Conservation (phyloP, 53 echinoderm and acorn worm species). For the Stichopus horrens region DNA sequence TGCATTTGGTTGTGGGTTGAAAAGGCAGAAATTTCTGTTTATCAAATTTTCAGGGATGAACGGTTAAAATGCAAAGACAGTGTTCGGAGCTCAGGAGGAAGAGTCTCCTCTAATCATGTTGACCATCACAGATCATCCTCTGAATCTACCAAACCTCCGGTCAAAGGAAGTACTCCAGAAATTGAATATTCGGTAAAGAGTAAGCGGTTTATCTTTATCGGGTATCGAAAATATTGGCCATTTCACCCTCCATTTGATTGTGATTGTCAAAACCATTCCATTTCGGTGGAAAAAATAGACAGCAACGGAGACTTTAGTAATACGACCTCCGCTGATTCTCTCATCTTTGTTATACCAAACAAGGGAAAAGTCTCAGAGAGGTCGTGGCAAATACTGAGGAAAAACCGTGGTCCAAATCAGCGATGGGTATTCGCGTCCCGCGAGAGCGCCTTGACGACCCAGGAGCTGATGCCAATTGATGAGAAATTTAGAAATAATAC, state of each 20-base stretch:
- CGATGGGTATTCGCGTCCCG: slow-evolving; percentile 39
- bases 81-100: no score
- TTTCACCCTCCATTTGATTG: slow-evolving; percentile 25
- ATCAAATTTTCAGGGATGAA: no score
- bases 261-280: neutral
- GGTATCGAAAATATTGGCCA: slow-evolving; percentile 26
- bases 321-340: slow-evolving; percentile 10
- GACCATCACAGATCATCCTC: no score
- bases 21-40: no score
- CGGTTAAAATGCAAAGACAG: no score
- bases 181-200: neutral
- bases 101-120: no score
- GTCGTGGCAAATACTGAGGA: neutral
- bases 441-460: slow-evolving; percentile 30
- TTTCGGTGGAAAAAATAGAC: neutral
- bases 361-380: neutral
- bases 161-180: no score
- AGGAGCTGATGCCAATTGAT: neutral
- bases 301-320: neutral
- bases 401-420: slow-evolving; percentile 17
- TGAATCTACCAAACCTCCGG: no score
- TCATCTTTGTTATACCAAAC: neutral
- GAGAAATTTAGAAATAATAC: slow-evolving; percentile 13
- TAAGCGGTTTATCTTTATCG: slow-evolving; percentile 34
- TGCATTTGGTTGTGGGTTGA: no score